phyloP scores from a whole-genome alignment of 2,888 invertebrate genomes.

The Stramonita haemastoma region DNA sequence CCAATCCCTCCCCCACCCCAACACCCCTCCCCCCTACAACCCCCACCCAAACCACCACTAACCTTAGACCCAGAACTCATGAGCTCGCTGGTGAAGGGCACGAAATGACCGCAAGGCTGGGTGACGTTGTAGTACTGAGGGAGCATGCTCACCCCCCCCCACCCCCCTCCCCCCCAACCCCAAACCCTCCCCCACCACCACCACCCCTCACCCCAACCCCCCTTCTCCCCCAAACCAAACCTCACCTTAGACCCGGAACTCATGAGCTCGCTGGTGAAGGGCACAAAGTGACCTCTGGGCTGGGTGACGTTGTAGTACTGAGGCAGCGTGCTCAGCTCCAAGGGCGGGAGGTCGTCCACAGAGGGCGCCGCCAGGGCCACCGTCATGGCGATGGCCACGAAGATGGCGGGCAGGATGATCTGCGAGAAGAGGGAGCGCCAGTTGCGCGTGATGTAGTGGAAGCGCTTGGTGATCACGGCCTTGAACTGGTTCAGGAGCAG shows the following conservation, averaged over 20 bases:
- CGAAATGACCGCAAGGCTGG: slow-evolving; percentile 76
- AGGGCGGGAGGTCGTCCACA: slow-evolving; percentile 73
- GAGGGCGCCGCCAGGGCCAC: slow-evolving; percentile 76
- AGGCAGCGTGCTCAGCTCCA: slow-evolving; percentile 75
- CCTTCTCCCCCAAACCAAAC: slow-evolving; percentile 76
- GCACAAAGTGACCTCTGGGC: slow-evolving; percentile 77
- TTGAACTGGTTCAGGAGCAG: slow-evolving; percentile 77
- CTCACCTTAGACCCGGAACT: slow-evolving; percentile 47
- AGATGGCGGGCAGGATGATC: slow-evolving; percentile 76
- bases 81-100: slow-evolving; percentile 75
- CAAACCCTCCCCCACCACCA: slow-evolving; percentile 56
- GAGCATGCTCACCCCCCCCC: slow-evolving; percentile 63
- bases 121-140: slow-evolving; percentile 79
- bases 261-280: slow-evolving; percentile 72
- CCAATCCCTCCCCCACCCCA: no score
- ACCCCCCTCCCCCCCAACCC: slow-evolving; percentile 54
- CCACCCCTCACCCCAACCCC: slow-evolving; percentile 72
- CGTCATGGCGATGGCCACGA: slow-evolving; percentile 77
- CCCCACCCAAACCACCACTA: no score
- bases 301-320: slow-evolving; percentile 78
- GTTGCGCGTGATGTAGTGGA: slow-evolving; percentile 78
- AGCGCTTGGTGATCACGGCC: slow-evolving; percentile 78
- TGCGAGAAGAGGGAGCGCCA: slow-evolving; percentile 78
- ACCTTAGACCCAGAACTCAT: slow-evolving; percentile 49
- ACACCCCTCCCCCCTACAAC: no score